Conservation (phyloP, 2,888 invertebrate genomes). For the Tuta absoluta region DNA sequence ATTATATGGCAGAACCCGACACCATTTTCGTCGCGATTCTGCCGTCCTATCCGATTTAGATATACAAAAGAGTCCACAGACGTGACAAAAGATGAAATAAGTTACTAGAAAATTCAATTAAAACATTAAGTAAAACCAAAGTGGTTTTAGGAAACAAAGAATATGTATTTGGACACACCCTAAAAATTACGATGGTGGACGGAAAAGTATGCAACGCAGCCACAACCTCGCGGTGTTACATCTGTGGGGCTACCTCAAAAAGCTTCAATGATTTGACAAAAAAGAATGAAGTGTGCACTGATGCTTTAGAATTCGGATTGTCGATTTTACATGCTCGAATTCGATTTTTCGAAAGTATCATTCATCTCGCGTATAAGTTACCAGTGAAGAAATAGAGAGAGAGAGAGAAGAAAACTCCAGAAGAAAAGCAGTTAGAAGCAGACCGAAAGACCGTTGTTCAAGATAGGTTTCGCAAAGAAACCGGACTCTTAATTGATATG, state of each 20-base stretch:
- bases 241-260: slow-evolving; percentile 47
- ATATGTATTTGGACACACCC: not conserved
- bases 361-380: slow-evolving; percentile 37
- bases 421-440: slow-evolving; percentile 21
- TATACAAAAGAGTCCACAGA: slow-evolving; percentile 12
- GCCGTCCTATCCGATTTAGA: slow-evolving; percentile 16
- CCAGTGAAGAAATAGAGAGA: slow-evolving; percentile 32
- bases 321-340: slow-evolving; percentile 45
- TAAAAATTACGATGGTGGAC: too few relatives aligned
- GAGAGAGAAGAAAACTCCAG: slow-evolving; percentile 20
- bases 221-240: slow-evolving; percentile 45
- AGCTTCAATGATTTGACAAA: not conserved
- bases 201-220: too few relatives aligned
- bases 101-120: not conserved
- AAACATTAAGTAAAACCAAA: not conserved
- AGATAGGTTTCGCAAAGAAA: slow-evolving; percentile 26
- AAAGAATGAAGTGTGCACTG: slow-evolving; percentile 23
- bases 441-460: slow-evolving; percentile 21
- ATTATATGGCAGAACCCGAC: slow-evolving; percentile 22
- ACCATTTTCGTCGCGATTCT: slow-evolving; percentile 17
- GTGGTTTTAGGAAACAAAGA: not conserved
- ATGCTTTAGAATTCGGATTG: slow-evolving; percentile 42
- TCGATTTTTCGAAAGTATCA: slow-evolving; percentile 34
- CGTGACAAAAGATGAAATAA: slow-evolving; percentile 4
- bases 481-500: slow-evolving; percentile 42